Evolutionary conservation across 2,113 vertebrate species (phyloP), one percentile per base, ranked within the genome.

Genomic region (Deroptyus accipitrinus): DNA sequence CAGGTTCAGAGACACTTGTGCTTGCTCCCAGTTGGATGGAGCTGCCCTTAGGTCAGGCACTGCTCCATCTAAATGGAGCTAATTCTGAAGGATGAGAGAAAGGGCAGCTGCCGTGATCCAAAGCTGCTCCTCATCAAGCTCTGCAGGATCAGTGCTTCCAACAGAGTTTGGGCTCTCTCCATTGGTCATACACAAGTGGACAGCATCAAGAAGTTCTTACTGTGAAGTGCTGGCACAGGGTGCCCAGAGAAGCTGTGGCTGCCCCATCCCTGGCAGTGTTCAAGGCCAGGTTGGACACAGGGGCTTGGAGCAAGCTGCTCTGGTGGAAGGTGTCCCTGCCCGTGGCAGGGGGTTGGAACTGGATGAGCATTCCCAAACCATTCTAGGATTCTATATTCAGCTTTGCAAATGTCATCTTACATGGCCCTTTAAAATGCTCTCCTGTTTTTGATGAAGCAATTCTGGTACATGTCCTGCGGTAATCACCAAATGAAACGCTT

Each of bases 401-500:
- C 55, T 92, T 72, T 88, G 46, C 66, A 61, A 77, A 72, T 72
- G 90, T 83, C 83, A 52, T 48, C 96, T 97, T 96, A 98, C 96
- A 11, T 66, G 70, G 41, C 30, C 54, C 59, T 92, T 94, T 93
- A 74, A 83, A 83, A 67, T 20, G 5, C 24, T 90, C 66, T 33
- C 79, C 46, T 33, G 92, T 37, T 92, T 95, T 95, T 41, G 95
- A 96, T 15, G 95, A 94, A 69, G 96, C 95, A 83, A 95, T 96
- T 85, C 51, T 51, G 92, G 76, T 92, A 95, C 96, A 96, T 6
- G 82, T 94, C 94, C 88, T 92, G 67, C 75, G 83, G 84, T 97
- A 97, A 75, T 97, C 96, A 64, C 92, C 90, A 96, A 97, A 98
- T 20, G 76, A 96, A 85, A 98, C 16, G 30, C 18, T 33, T 81